Percentiles rank a stretch among this genome's conserved stretches.
These are phyloP conservation scores for Drosophila ezoana DNA, from an alignment of 2,888 invertebrate species.

Conservation along the genomic window DNA sequence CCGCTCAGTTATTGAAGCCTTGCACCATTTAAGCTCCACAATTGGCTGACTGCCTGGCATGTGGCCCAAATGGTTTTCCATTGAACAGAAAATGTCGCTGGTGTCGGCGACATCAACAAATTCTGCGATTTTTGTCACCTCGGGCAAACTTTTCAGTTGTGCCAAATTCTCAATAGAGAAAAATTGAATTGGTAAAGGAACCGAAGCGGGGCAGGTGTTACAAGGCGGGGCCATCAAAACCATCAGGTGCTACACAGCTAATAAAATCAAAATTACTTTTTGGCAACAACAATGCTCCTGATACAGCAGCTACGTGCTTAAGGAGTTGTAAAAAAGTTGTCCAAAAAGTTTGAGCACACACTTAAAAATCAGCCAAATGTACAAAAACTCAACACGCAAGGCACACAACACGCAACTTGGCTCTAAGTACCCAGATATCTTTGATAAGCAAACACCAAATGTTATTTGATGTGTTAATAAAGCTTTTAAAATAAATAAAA, in stretches of 20 bases:
- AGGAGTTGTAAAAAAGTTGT: constrained; percentile 73
- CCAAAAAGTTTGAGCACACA: constrained; percentile 68
- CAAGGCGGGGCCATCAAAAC: constrained; percentile 41
- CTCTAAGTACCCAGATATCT: constrained; percentile 16
- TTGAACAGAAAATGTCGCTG: constrained; percentile 56
- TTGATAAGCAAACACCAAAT: constrained; percentile 38
- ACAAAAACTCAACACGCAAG: constrained; percentile 47
- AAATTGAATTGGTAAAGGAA: constrained; percentile 69
- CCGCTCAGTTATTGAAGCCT: constrained; percentile 21
- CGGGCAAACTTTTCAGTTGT: constrained; percentile 51
- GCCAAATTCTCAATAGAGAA: constrained; percentile 58
- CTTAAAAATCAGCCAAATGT: constrained; percentile 66
- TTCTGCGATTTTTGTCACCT: constrained; percentile 38
- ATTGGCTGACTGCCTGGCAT: constrained; percentile 63
- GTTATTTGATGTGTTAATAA: constrained; percentile 68
- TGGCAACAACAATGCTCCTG: constrained; percentile 37
- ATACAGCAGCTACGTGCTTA: constrained; percentile 50
- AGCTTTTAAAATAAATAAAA: constrained; percentile 20
- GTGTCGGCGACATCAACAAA: constrained; percentile 55
- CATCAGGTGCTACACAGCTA: constrained; percentile 79
- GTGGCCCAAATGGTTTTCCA: constrained; percentile 42
- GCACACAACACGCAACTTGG: constrained; percentile 20
- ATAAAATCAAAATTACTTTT: constrained; percentile 80
- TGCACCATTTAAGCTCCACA: constrained; percentile 34
- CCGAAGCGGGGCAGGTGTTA: constrained; percentile 20